Conservation (phyloP, 2,888 invertebrate genomes). For the Onthophagus sagittarius region DNA sequence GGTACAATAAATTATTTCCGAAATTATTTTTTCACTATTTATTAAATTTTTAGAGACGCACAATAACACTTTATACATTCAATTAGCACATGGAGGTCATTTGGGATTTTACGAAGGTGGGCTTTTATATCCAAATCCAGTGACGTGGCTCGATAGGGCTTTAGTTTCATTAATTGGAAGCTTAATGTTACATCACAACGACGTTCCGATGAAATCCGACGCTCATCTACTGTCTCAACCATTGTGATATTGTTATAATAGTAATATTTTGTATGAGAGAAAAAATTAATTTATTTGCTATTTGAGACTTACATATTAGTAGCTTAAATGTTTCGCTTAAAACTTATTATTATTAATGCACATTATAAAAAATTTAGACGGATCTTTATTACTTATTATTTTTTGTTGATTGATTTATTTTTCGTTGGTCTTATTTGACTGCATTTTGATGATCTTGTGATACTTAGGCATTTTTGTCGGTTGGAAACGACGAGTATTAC, state of each 20-base stretch:
- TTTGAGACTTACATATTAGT: background rate
- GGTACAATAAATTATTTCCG: constrained; percentile 51
- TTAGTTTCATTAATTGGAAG: constrained; percentile 79
- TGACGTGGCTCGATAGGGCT: constrained; percentile 90
- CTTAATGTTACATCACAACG: constrained; percentile 54
- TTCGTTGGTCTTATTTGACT: background rate
- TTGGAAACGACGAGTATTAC: background rate
- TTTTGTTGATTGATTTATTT: background rate
- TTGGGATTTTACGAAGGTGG: constrained; percentile 94
- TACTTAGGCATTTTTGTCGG: background rate
- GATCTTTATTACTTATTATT: too few species aligned
- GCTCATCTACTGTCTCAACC: constrained; percentile 17
- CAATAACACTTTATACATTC: constrained; percentile 68
- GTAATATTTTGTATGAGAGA: constrained; percentile 5
- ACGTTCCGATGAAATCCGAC: constrained; percentile 34
- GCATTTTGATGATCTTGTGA: background rate
- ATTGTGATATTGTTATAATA: constrained; percentile 20
- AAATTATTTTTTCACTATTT: constrained; percentile 2
- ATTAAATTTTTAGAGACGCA: constrained; percentile 38
- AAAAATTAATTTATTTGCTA: background rate
- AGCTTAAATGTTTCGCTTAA: constrained; percentile 1
- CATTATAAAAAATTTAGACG: background rate
- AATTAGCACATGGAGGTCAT: constrained; percentile 89
- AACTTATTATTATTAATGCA: background rate
- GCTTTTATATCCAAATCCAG: constrained; percentile 78